These are phyloP conservation scores for Pocillopora damicornis DNA, from an alignment of 64 coral and sea anemone genomes.

Conservation along the genomic window DNA sequence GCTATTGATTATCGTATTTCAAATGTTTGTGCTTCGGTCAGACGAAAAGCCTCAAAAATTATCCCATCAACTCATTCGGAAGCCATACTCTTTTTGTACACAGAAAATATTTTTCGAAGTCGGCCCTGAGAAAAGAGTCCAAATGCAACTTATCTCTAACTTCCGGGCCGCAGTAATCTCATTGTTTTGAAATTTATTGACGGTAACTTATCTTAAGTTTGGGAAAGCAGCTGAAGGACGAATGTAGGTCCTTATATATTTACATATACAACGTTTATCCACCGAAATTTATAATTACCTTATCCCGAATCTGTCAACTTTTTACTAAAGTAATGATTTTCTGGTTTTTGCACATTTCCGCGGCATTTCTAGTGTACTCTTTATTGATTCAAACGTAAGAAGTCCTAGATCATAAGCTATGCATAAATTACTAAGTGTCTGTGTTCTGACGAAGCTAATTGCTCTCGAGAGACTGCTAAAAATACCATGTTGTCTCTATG, in stretches of 20 bases:
- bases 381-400: slow-evolving; percentile 4
- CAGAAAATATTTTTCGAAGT: not conserved
- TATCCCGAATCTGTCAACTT: not conserved
- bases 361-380: slow-evolving; percentile 8
- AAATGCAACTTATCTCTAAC: not conserved
- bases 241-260: not conserved
- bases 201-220: not conserved
- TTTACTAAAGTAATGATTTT: not conserved
- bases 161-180: not conserved
- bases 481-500: slow-evolving; percentile 11
- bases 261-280: not conserved
- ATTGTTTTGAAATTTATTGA: slow-evolving; percentile 12
- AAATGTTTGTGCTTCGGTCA: not conserved
- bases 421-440: slow-evolving; percentile 22
- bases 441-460: not conserved
- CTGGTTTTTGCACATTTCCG: not conserved
- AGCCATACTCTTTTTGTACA: not conserved
- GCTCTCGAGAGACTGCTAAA: slow-evolving; percentile 25
- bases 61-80: not conserved
- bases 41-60: not conserved
- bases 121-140: not conserved
- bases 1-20: not conserved
- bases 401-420: slow-evolving; percentile 13
- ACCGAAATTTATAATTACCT: not conserved
- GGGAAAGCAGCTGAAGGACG: not conserved